Conservation (phyloP, 2,797 vertebrate genomes). For the Pseudochirops cupreus region DNA sequence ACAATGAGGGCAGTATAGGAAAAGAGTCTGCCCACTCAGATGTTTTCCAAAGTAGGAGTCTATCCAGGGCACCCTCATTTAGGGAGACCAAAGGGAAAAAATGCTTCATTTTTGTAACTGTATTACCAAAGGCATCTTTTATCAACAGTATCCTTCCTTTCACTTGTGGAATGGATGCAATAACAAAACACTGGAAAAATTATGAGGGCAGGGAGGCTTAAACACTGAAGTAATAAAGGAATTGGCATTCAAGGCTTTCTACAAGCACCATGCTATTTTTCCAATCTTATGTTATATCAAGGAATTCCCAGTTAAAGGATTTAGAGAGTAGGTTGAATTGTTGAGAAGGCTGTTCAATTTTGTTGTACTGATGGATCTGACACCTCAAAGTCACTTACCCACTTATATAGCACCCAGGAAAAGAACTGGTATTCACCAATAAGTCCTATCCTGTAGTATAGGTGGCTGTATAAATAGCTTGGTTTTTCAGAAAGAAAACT, state of each 20-base stretch:
- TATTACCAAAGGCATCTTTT: slow-evolving; percentile 60
- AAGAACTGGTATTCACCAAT: slow-evolving; percentile 37
- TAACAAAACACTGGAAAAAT: slow-evolving; percentile 37
- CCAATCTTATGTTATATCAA: not conserved
- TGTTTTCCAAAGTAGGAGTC: slow-evolving; percentile 79
- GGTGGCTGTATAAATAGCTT: not conserved
- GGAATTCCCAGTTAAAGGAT: not conserved
- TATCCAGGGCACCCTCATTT: slow-evolving; percentile 66
- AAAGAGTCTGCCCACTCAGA: slow-evolving; percentile 78
- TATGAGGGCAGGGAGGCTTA: slow-evolving; percentile 21
- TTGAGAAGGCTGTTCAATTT: not conserved
- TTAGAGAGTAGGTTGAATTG: slow-evolving; percentile 18
- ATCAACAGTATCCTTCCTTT: slow-evolving; percentile 49
- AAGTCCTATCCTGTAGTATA: not conserved
- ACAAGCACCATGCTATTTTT: not conserved
- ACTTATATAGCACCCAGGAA: slow-evolving; percentile 6
- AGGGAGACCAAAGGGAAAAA: slow-evolving; percentile 70
- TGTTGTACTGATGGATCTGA: slow-evolving; percentile 16
- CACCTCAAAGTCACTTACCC: slow-evolving; percentile 49
- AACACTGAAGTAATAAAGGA: slow-evolving; percentile 47
- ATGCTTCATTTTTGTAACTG: slow-evolving; percentile 66
- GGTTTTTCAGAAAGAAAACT: not conserved
- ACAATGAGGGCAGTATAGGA: slow-evolving; percentile 80
- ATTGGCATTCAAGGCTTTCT: not conserved
- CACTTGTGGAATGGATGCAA: slow-evolving; percentile 18